Evolutionary conservation across 2,113 vertebrate genomes (phyloP).

Genomic region (Caranx ignobilis): DNA sequence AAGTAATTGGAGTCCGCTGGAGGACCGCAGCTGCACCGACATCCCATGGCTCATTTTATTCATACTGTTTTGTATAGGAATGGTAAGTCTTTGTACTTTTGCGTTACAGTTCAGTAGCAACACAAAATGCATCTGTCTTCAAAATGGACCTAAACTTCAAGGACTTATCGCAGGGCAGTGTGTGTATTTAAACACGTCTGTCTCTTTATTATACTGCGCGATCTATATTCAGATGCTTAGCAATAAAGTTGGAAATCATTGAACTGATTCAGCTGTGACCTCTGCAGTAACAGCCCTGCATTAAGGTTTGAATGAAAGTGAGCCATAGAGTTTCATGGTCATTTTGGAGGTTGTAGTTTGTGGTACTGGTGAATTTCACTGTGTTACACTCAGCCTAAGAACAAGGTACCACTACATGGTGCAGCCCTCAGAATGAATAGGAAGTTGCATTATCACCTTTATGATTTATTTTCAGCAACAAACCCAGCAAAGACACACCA

Average conservation of each 20-base stretch:
- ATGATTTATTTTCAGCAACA: not conserved
- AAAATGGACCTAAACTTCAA: not conserved
- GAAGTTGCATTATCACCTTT: not conserved
- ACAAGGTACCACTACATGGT: not conserved
- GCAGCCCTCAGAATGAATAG: no score
- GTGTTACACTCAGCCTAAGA: not conserved
- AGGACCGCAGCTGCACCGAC: constrained; percentile 94
- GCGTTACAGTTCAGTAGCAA: not conserved
- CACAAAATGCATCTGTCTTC: not conserved
- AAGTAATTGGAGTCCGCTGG: constrained; percentile 94
- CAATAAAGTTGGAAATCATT: not conserved
- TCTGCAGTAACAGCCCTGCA: not conserved
- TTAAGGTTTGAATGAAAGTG: not conserved
- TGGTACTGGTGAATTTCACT: not conserved
- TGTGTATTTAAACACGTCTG: not conserved
- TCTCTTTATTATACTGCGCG: not conserved
- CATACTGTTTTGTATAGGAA: constrained; percentile 91
- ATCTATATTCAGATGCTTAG: no score
- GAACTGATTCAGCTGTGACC: not conserved
- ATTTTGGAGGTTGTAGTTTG: not conserved
- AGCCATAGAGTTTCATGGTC: not conserved
- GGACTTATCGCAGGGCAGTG: no score
- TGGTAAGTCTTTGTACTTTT: constrained; percentile 86
- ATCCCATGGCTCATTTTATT: constrained; percentile 95
- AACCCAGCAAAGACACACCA: not conserved